Base-by-base conservation (phyloP, 2,113 vertebrate genomes). In the Panthera uncia region DNA sequence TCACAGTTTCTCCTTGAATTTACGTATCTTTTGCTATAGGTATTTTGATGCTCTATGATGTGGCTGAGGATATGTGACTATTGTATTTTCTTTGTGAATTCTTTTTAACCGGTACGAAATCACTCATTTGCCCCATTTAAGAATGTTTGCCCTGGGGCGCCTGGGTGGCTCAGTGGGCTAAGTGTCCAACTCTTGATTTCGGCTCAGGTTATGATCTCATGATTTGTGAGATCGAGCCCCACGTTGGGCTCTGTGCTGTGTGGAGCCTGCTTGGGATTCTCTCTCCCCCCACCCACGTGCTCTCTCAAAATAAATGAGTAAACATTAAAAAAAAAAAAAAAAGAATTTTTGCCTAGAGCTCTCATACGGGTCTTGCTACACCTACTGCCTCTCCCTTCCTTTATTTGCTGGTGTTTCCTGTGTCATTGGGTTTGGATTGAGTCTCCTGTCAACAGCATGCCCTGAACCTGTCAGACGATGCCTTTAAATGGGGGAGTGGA, bases 1-100 rank as follows among this genome's bases (percentile, higher is more conserved):
- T 95, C 45, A 41, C 13, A 63, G 2, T 73, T 81, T 95, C 45
- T 81, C 55, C 45, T 74, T 89, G 66, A 82, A 66, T 65, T 88
- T 38, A 33, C 76, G 0, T 2, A 18, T 66, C 29, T 92, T 78
- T 69, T 80, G 36, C 83, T 88, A 14, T 7, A 41, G 16, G 25
- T 18, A 36, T 81, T 45, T 81, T 55, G 27, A 18, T 92, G 14
- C 12, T 66, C 65, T 73, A 10, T 71, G 52, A n/a, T 63, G 21
- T 65, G 41, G 31, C 19, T 71, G 23, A 13, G 48, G 52, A 36
- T 65, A 87, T 23, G 1, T 23, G 66, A n/a, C n/a, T 74, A 2
- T 89, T 82, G 8, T 52, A 5, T 81, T 73, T 92, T 92, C 33
- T 65, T 48, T 45, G 5, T 71, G 74, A 45, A 73, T 81, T 65